These are phyloP conservation scores for Scatophagus argus DNA, from an alignment of 2,113 vertebrate genomes.

Conservation along the genomic window DNA sequence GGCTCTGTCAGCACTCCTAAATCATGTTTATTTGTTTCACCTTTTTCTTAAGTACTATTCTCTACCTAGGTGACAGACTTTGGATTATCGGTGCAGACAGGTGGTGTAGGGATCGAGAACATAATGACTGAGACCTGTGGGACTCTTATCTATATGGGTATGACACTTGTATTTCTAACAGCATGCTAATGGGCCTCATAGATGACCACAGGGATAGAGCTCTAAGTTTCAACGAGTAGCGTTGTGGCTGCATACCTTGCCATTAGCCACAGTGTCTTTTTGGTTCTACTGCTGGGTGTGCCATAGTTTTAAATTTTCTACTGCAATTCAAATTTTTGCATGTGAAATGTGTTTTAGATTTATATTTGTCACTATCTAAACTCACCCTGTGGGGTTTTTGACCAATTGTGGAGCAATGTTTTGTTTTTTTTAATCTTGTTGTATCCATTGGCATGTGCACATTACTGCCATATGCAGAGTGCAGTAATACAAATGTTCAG, in stretches of 20 bases:
- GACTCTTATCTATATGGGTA: conserved; percentile 90
- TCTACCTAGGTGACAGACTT: conserved; percentile 88
- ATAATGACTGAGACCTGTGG: conserved; percentile 88
- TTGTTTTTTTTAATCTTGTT: no score
- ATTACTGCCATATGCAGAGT: no score
- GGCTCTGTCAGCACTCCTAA: conserved; percentile 29
- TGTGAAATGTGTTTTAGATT: not conserved
- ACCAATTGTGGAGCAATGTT: no score
- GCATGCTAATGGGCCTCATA: conserved; percentile 4
- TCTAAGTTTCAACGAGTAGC: conserved; percentile 5
- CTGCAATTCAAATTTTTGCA: not conserved
- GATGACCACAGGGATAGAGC: not conserved
- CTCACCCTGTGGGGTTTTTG: no score
- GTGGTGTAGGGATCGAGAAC: conserved; percentile 84
- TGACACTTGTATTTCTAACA: conserved; percentile 47
- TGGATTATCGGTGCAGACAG: conserved; percentile 87
- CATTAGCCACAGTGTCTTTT: not conserved
- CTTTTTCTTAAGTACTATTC: conserved; percentile 43
- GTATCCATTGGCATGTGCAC: no score
- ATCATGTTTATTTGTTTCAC: conserved; percentile 44
- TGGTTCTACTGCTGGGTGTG: not conserved
- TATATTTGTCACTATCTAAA: no score
- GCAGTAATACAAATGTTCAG: no score
- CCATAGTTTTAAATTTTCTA: not conserved
- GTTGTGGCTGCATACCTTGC: not conserved